These are phyloP conservation scores for Chionis minor DNA, from an alignment of 2,113 vertebrate species.

Conservation along the genomic window DNA sequence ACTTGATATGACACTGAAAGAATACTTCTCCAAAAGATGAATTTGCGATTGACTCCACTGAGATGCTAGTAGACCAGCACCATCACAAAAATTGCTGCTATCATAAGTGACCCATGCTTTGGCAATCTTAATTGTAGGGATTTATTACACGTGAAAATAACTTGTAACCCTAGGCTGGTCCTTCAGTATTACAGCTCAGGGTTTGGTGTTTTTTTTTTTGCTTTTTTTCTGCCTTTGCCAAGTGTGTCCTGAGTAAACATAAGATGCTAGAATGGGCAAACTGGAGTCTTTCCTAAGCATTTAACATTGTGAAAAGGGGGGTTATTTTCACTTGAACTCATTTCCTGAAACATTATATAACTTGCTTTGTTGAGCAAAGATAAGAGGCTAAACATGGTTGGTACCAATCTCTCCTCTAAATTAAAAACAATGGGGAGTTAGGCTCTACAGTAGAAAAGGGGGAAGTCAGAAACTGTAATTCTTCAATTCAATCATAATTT, in stretches of 20 bases:
- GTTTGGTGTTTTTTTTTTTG: not conserved
- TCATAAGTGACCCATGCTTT: not conserved
- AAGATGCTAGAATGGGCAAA: not conserved
- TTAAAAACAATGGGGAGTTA: constrained; percentile 29
- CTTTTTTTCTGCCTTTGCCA: not conserved
- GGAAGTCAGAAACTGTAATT: not conserved
- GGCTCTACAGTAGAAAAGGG: not conserved
- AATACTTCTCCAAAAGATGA: not conserved
- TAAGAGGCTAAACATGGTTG: constrained; percentile 25
- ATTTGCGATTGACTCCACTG: not conserved
- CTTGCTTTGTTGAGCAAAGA: constrained; percentile 36
- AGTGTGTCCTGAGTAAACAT: not conserved
- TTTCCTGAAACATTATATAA: constrained; percentile 44
- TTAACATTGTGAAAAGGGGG: not conserved
- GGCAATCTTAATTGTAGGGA: not conserved
- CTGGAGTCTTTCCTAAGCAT: not conserved
- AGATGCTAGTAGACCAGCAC: not conserved
- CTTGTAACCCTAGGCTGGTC: not conserved
- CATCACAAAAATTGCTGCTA: not conserved
- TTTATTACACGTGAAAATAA: not conserved
- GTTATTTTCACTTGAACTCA: constrained; percentile 9
- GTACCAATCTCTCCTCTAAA: constrained; percentile 8
- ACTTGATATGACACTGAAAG: not conserved
- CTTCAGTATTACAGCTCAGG: not conserved
- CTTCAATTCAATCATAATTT: not conserved